Percentiles rank a stretch among this genome's conserved stretches.
These are phyloP conservation scores for Emys orbicularis DNA, from an alignment of 2,797 vertebrate species.

Conservation along the genomic window DNA sequence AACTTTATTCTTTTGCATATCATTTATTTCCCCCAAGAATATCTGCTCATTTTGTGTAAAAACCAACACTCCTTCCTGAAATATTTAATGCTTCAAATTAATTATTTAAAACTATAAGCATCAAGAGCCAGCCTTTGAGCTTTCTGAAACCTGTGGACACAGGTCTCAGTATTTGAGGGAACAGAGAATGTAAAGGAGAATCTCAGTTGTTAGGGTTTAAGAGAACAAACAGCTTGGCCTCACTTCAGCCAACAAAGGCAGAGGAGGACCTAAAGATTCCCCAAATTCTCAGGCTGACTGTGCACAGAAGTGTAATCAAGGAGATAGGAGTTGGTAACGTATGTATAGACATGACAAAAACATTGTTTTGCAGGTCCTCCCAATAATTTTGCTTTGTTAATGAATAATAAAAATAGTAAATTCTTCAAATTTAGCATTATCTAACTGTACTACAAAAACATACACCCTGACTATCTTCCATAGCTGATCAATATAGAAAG, in stretches of 20 bases:
- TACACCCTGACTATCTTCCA: rapidly evolving
- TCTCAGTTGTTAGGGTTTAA: background rate
- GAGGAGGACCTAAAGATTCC: background rate
- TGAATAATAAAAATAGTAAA: background rate
- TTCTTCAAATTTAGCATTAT: background rate
- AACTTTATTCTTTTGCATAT: background rate
- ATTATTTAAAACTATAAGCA: background rate
- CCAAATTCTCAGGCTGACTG: background rate
- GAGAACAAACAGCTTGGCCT: background rate
- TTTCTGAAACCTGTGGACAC: background rate
- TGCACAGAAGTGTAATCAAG: background rate
- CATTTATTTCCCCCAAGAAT: background rate
- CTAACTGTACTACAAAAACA: background rate
- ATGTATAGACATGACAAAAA: background rate
- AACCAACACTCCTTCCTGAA: background rate
- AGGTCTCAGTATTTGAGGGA: background rate
- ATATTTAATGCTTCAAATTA: background rate
- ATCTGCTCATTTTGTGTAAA: background rate
- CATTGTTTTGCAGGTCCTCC: background rate
- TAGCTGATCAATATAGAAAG: background rate
- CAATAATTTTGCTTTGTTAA: background rate
- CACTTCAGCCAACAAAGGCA: background rate
- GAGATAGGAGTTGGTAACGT: background rate
- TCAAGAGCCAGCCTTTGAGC: background rate
- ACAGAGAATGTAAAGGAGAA: background rate